Evolutionary conservation across 2,113 vertebrate genomes (phyloP).

Genomic region (Nymphicus hollandicus): DNA sequence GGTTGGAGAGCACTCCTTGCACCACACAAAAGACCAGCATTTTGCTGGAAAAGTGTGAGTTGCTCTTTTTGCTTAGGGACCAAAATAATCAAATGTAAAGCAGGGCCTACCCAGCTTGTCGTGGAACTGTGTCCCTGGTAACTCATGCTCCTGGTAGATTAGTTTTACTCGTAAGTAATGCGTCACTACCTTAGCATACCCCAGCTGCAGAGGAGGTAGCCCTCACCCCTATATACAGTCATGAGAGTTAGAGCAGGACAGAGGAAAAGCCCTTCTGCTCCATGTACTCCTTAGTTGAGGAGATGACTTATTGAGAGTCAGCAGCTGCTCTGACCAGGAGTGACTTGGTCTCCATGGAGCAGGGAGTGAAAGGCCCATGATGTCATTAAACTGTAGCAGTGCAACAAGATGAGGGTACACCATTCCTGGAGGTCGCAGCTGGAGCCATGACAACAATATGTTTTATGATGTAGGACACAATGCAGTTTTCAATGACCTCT

Average conservation of each 20-base stretch:
- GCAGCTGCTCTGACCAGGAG: background rate
- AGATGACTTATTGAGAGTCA: background rate
- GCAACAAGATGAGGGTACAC: background rate
- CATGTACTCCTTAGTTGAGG: background rate
- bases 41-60: background rate
- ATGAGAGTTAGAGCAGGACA: background rate
- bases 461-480: rapidly evolving
- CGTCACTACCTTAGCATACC: background rate
- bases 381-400: background rate
- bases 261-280: background rate
- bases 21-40: rapidly evolving
- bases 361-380: background rate
- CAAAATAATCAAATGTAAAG: background rate
- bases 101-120: background rate
- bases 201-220: background rate
- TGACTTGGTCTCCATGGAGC: rapidly evolving
- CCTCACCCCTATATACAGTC: background rate
- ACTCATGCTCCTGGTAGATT: background rate
- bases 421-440: background rate
- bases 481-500: background rate
- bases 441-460: background rate
- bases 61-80: background rate
- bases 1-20: background rate
- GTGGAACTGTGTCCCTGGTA: background rate
- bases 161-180: background rate